phyloP scores from a whole-genome alignment of 2,113 vertebrate genomes.

The Dromaius novaehollandiae region DNA sequence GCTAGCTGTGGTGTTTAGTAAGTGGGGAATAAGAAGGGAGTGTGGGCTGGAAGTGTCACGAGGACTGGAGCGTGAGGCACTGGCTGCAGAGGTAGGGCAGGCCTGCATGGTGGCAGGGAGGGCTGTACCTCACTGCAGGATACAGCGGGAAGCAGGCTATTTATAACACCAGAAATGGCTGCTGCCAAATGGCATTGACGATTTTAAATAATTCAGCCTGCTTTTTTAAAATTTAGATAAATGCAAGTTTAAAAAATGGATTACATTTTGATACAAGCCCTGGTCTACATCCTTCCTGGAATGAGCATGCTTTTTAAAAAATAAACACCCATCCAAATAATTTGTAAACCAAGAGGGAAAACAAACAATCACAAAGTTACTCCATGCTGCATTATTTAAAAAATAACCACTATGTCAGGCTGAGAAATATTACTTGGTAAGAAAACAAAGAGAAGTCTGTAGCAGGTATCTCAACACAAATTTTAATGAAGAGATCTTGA shows the following conservation, averaged over 20 bases:
- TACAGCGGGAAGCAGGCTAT: background rate
- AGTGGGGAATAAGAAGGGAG: background rate
- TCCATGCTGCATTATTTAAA: background rate
- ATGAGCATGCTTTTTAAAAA: background rate
- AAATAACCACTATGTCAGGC: accelerated
- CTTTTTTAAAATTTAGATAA: background rate
- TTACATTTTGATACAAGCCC: background rate
- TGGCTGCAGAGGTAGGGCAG: background rate
- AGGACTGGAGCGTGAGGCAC: background rate
- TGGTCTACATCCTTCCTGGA: background rate
- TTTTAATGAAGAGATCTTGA: background rate
- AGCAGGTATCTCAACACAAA: background rate
- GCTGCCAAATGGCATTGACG: background rate
- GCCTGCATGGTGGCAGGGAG: background rate
- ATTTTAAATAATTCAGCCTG: background rate
- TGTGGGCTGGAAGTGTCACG: background rate
- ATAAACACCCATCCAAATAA: background rate
- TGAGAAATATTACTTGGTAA: background rate
- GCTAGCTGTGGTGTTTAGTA: background rate
- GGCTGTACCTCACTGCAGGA: background rate
- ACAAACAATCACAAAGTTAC: background rate
- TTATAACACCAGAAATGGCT: background rate
- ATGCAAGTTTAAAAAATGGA: background rate
- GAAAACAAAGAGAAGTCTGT: background rate
- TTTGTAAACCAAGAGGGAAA: background rate